Conservation (phyloP, 1,140 invertebrate genomes). For the Conopomorpha cramerella region DNA sequence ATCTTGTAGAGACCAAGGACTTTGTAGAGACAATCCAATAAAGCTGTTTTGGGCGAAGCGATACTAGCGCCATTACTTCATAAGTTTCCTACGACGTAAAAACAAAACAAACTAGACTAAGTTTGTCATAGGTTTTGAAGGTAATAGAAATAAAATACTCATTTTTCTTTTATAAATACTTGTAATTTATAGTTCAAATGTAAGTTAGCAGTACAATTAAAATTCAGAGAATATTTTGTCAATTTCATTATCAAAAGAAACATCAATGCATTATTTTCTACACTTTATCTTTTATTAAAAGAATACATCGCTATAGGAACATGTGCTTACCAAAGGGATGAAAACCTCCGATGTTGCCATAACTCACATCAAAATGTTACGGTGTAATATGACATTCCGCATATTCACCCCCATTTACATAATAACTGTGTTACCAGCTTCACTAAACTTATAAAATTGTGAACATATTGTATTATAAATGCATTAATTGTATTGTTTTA, state of each 20-base stretch:
- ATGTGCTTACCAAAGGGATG: slow-evolving; percentile 26
- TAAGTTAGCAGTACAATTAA: slow-evolving; percentile 39
- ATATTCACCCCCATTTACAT: no score
- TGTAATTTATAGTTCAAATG: slow-evolving; percentile 58
- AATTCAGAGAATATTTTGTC: slow-evolving; percentile 54
- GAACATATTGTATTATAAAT: slow-evolving; percentile 15
- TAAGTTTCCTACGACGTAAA: no score
- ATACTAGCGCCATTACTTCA: no score
- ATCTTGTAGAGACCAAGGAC: no score
- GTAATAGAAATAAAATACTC: slow-evolving; percentile 36
- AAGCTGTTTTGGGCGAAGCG: no score
- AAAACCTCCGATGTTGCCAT: slow-evolving; percentile 6
- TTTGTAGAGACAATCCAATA: no score
- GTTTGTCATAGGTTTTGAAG: no score
- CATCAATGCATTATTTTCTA: slow-evolving; percentile 48
- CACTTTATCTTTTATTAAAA: slow-evolving; percentile 49
- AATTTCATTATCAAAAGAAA: slow-evolving; percentile 55
- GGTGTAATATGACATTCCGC: no score
- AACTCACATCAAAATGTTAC: neutral
- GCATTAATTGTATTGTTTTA: slow-evolving; percentile 7
- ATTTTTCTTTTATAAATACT: slow-evolving; percentile 60
- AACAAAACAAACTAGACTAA: no score
- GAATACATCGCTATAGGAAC: slow-evolving; percentile 47
- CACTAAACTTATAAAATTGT: slow-evolving; percentile 12
- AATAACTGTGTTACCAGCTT: neutral